Percentiles rank a stretch among this genome's conserved stretches.
Conservation (phyloP, 2,888 invertebrate genomes). For the Dorcus hopei region DNA sequence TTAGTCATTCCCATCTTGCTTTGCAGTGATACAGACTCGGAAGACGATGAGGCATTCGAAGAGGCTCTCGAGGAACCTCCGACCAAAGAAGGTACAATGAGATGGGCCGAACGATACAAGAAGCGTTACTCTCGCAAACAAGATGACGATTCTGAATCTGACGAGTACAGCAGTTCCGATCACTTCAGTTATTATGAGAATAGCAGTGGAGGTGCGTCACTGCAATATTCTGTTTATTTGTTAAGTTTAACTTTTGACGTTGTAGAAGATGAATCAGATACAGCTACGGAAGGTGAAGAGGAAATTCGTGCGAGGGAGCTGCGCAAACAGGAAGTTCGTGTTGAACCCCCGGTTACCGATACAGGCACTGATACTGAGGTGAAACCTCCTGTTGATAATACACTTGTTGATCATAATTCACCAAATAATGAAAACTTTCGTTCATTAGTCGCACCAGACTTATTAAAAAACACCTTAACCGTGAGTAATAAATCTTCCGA, state of each 20-base stretch:
- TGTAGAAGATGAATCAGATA: constrained; percentile 64
- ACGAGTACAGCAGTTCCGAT: constrained; percentile 46
- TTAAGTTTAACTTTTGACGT: constrained; percentile 17
- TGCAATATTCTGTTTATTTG: neutral
- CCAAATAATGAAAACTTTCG: neutral
- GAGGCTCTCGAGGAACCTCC: constrained; percentile 64
- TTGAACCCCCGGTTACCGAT: constrained; percentile 60
- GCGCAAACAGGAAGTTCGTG: constrained; percentile 65
- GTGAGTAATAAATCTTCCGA: constrained; percentile 36
- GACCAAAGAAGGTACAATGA: constrained; percentile 65
- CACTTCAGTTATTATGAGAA: constrained; percentile 52
- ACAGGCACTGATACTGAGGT: constrained; percentile 70
- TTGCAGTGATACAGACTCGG: constrained; percentile 57
- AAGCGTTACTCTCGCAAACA: constrained; percentile 50
- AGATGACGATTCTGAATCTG: constrained; percentile 41
- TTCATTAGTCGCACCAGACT: constrained; percentile 6
- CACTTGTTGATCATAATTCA: constrained; percentile 6
- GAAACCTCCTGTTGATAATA: constrained; percentile 42
- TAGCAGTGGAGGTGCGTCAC: constrained; percentile 49
- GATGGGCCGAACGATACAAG: constrained; percentile 68
- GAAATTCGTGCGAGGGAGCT: constrained; percentile 66
- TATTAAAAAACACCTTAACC: constrained; percentile 22
- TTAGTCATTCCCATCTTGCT: constrained; percentile 3
- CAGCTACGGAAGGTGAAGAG: constrained; percentile 71
- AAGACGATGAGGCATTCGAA: constrained; percentile 65